phyloP scores from a whole-genome alignment of 2,113 vertebrate species.

The Phyllostomus discolor region DNA sequence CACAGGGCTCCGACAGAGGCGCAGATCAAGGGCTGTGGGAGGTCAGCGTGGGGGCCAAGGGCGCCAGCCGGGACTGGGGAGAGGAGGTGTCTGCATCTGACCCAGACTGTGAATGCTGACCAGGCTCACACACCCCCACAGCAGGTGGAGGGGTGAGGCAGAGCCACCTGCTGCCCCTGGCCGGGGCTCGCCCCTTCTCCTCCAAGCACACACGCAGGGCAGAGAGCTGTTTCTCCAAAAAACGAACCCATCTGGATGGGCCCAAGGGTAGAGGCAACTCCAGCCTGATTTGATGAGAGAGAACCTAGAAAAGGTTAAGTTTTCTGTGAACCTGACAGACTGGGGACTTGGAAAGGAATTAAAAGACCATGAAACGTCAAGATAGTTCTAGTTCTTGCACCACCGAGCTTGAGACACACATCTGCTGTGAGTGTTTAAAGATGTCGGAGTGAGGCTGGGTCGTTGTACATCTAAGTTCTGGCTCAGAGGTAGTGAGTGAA shows the following conservation, averaged over 20 bases:
- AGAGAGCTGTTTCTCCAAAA: neutral
- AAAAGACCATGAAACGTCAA: neutral
- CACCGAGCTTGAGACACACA: neutral
- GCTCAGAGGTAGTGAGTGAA: neutral
- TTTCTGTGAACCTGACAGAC: neutral
- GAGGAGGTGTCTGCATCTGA: neutral
- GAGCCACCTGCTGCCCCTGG: accelerated
- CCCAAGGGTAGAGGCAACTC: neutral
- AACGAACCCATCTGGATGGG: neutral
- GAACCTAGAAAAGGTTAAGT: neutral
- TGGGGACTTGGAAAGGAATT: neutral
- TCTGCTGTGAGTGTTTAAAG: neutral
- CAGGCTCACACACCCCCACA: accelerated
- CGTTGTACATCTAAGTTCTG: neutral
- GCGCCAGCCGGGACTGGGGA: neutral
- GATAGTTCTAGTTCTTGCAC: neutral
- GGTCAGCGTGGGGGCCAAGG: neutral
- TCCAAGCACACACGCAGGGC: accelerated
- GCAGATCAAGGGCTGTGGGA: neutral
- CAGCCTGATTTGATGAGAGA: neutral
- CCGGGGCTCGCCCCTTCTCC: too few species aligned
- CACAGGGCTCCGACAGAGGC: neutral
- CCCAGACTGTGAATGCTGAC: accelerated
- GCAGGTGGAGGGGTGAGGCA: neutral
- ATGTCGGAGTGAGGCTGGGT: neutral